Percentiles rank a stretch among this genome's conserved stretches.
phyloP scores from a whole-genome alignment of 2,113 vertebrate species.

The Himantopus leucocephalus region DNA sequence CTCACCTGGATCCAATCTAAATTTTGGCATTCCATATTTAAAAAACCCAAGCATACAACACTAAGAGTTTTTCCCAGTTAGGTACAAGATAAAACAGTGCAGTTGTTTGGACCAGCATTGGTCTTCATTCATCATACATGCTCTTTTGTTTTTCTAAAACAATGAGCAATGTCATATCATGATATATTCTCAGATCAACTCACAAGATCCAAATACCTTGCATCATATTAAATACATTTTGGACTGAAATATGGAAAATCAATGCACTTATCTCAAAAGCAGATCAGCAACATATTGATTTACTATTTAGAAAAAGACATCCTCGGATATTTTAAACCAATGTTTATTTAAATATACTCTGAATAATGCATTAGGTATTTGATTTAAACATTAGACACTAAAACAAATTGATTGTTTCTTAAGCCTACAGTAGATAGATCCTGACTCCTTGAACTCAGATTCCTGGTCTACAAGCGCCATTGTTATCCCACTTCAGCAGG shows the following conservation, averaged over 20 bases:
- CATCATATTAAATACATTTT: not conserved
- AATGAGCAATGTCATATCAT: not conserved
- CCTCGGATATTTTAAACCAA: not conserved
- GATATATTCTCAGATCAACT: not conserved
- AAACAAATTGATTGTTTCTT: not conserved
- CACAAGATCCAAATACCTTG: not conserved
- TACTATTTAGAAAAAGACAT: not conserved
- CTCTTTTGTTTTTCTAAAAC: not conserved
- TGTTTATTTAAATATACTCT: not conserved
- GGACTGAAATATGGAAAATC: not conserved
- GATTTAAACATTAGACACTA: not conserved
- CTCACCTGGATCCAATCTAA: not conserved
- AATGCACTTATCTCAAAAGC: not conserved
- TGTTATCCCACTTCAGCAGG: slow-evolving; percentile 16
- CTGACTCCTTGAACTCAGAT: not conserved
- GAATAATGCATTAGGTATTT: not conserved
- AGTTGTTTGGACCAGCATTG: not conserved
- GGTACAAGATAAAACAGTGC: not conserved
- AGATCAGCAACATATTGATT: not conserved
- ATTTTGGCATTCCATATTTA: not conserved
- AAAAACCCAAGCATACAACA: not conserved
- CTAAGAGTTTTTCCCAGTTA: not conserved
- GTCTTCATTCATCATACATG: not conserved
- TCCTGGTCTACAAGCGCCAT: not conserved
- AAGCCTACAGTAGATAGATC: not conserved